Evolutionary conservation across 2,797 vertebrate species (phyloP), one percentile per base, ranked within the genome.

Genomic region (Pterois miles): DNA sequence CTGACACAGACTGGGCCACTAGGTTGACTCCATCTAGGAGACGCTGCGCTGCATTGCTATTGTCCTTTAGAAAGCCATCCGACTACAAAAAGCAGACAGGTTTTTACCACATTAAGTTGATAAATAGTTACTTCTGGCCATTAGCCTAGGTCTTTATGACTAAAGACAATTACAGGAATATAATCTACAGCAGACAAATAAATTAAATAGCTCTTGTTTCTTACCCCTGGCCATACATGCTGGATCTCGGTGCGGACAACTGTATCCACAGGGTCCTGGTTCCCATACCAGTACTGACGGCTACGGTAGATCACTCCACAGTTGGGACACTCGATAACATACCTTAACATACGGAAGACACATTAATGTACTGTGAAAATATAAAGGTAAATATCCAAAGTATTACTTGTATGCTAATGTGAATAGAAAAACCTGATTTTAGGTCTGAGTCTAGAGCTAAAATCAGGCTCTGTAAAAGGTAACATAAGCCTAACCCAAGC

Each of bases 171-270:
- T 14, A 54, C 36, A 8, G 5, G 43, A 58, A 68, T 46, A 31
- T 9, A 33, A 40, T 36, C 18, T 20, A 31, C 13, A 63, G 31
- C 9, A 9, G 20, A 79, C 31, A 25, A 59, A 65, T 58, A 90
- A 94, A 2, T 34, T 0, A 62, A 69, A 48, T 0, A 25, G 13
- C 27, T 18, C 34, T n/a, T 40, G 67, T 20, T 23, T 66, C 96
- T 96, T 93, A 99, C 98, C 92, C 98, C 98, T 1, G 97, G 97
- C 98, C 98, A 99, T 79, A 99, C 96, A 1, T 99, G 98, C 74
- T 99, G 96, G 79, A 99, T 99, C 91, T 99, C 98, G n/a, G 98
- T 99, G 80, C 98, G 97, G 78, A 99, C 98, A 40, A 99, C 97
- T 0, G 98, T 99, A 84, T 99, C 98, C 84, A 99, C 98, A 40